Percentiles rank a stretch among this genome's conserved stretches.
Conservation (phyloP, 1,140 invertebrate species). For the Bombus waltoni region DNA sequence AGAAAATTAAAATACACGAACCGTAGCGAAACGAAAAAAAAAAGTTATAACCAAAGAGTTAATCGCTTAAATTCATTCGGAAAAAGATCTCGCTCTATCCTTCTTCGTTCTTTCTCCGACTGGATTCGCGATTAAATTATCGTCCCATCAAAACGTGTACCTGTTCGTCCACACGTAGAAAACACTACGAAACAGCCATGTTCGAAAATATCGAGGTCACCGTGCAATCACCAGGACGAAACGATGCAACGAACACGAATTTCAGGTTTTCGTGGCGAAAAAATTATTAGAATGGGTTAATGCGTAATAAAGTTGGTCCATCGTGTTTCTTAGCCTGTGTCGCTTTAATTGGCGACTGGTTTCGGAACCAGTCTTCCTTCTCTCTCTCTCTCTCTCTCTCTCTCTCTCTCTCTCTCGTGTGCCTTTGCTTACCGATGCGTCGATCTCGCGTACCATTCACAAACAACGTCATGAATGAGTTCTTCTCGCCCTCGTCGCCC, state of each 20-base stretch:
- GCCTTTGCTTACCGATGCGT: conserved; percentile 12
- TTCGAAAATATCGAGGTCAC: conserved; percentile 20
- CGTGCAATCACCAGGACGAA: not conserved
- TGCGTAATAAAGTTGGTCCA: conserved; percentile 64
- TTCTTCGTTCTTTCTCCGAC: not conserved
- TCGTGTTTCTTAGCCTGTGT: conserved; percentile 49
- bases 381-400: not conserved
- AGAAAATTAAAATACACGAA: too few relatives aligned
- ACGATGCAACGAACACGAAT: conserved; percentile 52
- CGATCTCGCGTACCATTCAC: conserved; percentile 54
- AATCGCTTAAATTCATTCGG: not conserved
- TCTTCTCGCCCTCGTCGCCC: conserved; percentile 24
- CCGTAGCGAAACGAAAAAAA: not conserved
- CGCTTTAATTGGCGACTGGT: conserved; percentile 68
- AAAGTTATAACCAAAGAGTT: not conserved
- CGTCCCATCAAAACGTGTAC: not conserved
- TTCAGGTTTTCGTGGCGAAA: conserved; percentile 54
- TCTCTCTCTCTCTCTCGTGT: not conserved
- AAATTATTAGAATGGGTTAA: conserved; percentile 59
- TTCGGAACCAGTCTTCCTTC: conserved; percentile 58
- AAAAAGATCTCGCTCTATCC: not conserved
- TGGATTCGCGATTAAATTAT: not conserved
- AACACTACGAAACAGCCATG: not conserved
- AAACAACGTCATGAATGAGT: conserved; percentile 62
- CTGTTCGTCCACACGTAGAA: not conserved